phyloP scores from a whole-genome alignment of 2,113 vertebrate genomes.

The Pangasianodon hypophthalmus region DNA sequence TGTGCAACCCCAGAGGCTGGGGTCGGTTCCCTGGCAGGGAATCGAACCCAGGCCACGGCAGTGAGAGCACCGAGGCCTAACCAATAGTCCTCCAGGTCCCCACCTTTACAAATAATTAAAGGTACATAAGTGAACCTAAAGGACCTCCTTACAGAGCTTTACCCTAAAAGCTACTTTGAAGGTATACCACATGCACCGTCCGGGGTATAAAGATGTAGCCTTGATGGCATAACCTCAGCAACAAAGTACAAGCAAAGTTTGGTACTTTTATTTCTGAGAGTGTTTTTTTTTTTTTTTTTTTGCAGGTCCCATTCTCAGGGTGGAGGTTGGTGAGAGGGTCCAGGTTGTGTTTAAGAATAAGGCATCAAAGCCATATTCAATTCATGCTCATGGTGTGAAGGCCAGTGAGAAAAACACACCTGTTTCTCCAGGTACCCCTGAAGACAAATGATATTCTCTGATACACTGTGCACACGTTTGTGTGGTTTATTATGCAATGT shows the following conservation, averaged over 20 bases:
- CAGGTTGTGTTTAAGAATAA: conserved; percentile 90
- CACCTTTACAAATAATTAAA: background rate
- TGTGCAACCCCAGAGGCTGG: too few species aligned
- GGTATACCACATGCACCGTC: background rate
- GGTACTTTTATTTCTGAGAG: background rate
- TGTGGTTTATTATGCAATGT: background rate
- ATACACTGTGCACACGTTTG: background rate
- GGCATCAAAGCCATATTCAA: conserved; percentile 80
- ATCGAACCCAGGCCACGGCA: too few species aligned
- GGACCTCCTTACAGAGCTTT: background rate
- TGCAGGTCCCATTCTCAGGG: conserved; percentile 86
- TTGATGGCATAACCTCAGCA: background rate
- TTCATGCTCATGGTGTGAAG: conserved; percentile 83
- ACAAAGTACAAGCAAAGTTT: background rate
- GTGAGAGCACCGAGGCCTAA: too few species aligned
- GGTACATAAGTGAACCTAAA: background rate
- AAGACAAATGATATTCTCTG: background rate
- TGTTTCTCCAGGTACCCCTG: conserved; percentile 78
- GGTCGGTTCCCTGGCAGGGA: too few species aligned
- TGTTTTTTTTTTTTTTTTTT: conserved; percentile 7
- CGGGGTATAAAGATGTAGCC: too few species aligned
- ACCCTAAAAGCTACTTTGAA: background rate
- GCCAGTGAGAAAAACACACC: conserved; percentile 63
- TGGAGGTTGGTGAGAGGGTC: conserved; percentile 84
- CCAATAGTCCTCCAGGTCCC: too few species aligned